Base-by-base conservation (phyloP, 2,888 invertebrate genomes). In the Apoda limacodes region DNA sequence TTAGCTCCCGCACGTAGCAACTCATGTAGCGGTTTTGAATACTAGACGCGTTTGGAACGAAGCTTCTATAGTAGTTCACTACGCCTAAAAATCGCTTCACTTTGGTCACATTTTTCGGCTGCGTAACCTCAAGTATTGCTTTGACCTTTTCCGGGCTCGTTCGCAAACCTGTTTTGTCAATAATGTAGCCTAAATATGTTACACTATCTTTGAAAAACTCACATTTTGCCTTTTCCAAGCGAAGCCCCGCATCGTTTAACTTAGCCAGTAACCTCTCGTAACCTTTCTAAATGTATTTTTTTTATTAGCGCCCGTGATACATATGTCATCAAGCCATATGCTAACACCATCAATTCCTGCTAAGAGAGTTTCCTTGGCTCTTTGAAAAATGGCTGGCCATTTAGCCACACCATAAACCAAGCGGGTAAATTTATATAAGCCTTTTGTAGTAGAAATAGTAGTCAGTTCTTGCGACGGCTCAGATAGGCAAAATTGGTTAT, bases 391-490 rank as follows among this genome's bases (percentile, higher is more conserved):
- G 2, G 43, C 40, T 1, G 43, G 43, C 1, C 35, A 37, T 17
- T 37, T 41, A 1, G 39, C 34, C 2, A 42, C 20, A 2, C 38
- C 39, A 20, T 42, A 42, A 13, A 43, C 43, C 3, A 43, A 22
- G 2, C 43, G 35, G 2, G 42, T n/a, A n/a, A n/a, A n/a, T n/a
- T n/a, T n/a, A n/a, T n/a, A n/a, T n/a, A n/a, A n/a, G n/a, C n/a
- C n/a, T n/a, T n/a, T 35, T 3, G 24, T 28, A 2, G 47, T 45
- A 26, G 37, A 42, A 2, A 46, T 43, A 1, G 43, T 43, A 2
- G 44, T 44, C 1, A 45, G 28, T 1, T 33, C 28, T 22, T 44
- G 43, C 0, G 43, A 45, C 2, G 13, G 15, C 1, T 42, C 39
- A 5, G 9, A 11, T 5, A 43, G 11, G 3, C 22, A n/a, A 35